Percentiles rank a stretch among this genome's conserved stretches.
phyloP scores from a whole-genome alignment of 2,113 vertebrate genomes.

The Saccopteryx bilineata region DNA sequence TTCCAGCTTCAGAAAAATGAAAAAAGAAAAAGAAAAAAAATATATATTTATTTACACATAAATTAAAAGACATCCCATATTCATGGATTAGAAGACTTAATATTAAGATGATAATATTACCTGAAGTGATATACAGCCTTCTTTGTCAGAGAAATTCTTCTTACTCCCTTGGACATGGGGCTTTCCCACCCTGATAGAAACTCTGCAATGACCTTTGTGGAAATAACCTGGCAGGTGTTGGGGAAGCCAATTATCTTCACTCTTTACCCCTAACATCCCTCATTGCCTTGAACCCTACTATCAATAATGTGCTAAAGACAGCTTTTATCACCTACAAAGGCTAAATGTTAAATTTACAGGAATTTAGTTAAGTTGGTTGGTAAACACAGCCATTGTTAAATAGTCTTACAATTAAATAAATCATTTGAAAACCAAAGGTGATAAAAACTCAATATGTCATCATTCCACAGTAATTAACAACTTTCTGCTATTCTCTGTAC shows the following conservation, averaged over 20 bases:
- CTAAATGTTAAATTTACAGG: background rate
- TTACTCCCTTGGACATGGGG: too few species aligned
- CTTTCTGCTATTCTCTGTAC: background rate
- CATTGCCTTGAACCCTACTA: background rate
- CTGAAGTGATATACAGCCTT: background rate
- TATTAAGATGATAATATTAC: background rate
- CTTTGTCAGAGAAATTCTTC: background rate
- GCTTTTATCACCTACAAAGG: background rate
- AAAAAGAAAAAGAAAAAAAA: background rate
- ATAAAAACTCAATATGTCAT: background rate
- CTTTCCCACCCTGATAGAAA: background rate
- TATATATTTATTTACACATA: background rate
- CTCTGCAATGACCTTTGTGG: background rate
- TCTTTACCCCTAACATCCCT: background rate
- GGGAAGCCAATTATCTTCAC: background rate
- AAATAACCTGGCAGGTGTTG: background rate
- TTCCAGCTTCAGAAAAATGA: too few species aligned
- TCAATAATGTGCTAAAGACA: background rate
- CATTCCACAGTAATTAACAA: background rate
- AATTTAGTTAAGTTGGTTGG: background rate
- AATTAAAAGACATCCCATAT: background rate
- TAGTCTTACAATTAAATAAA: background rate
- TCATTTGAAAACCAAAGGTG: background rate
- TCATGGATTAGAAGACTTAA: background rate
- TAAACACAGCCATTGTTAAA: background rate